Percentiles rank a stretch among this genome's conserved stretches.
Conservation (phyloP, 2,113 vertebrate species). For the Poeciliopsis retropinna region DNA sequence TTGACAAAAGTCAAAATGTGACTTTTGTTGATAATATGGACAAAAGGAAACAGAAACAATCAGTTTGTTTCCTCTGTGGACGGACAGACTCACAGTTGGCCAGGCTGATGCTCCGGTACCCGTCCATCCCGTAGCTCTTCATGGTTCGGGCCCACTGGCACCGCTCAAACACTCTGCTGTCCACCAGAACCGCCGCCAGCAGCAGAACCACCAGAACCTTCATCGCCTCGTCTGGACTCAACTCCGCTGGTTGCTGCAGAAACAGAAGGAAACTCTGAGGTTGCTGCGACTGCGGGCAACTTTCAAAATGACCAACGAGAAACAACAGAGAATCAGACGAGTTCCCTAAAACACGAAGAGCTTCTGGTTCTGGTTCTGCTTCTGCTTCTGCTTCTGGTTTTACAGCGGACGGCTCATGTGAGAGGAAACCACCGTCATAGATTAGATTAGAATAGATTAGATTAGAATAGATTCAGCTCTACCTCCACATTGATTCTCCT, state of each 20-base stretch:
- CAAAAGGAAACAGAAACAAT: no score
- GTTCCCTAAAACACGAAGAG: no score
- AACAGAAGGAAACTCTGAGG: background rate
- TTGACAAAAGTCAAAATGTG: no score
- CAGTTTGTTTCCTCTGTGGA: no score
- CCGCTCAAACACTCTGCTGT: constrained; percentile 14
- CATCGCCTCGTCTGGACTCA: constrained; percentile 23
- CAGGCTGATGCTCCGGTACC: constrained; percentile 13
- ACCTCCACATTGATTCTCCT: no score
- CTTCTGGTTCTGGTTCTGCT: no score
- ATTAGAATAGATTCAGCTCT: no score
- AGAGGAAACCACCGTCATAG: no score
- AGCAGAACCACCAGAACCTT: constrained; percentile 35
- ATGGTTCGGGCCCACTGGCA: constrained; percentile 46
- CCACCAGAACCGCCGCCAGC: constrained; percentile 17
- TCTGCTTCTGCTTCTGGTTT: background rate
- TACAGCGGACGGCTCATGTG: no score
- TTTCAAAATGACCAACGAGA: background rate
- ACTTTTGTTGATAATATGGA: no score
- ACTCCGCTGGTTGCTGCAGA: background rate
- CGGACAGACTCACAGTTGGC: constrained; percentile 54
- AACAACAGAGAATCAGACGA: background rate
- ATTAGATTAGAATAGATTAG: no score
- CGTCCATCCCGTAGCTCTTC: constrained; percentile 33
- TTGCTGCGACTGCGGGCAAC: background rate